Conservation (phyloP, 2,888 invertebrate genomes). For the Orthosia gracilis region DNA sequence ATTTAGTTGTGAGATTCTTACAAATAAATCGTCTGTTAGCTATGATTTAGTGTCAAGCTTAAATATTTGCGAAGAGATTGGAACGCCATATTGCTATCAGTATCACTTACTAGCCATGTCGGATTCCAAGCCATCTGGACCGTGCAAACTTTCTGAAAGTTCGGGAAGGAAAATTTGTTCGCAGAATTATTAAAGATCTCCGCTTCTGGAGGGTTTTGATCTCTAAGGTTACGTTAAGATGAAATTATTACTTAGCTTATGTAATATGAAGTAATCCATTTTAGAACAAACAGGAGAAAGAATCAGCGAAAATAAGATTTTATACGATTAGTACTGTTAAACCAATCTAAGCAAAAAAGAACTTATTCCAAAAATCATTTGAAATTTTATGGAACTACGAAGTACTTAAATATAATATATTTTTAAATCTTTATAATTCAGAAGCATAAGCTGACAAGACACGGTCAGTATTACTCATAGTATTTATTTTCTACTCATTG, state of each 20-base stretch:
- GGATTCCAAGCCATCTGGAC: constrained; percentile 72
- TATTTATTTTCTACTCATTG: constrained; percentile 25
- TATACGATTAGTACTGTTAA: neutral
- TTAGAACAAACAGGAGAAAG: neutral
- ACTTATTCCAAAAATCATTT: neutral
- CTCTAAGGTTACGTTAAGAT: constrained; percentile 1
- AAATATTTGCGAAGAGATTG: constrained; percentile 57
- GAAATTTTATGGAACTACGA: neutral
- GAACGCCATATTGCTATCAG: constrained; percentile 70
- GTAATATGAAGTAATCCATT: constrained; percentile 1
- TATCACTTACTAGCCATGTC: constrained; percentile 67
- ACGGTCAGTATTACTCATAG: constrained; percentile 18
- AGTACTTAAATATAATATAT: neutral
- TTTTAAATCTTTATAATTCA: constrained; percentile 1
- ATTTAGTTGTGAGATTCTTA: too few relatives aligned
- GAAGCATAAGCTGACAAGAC: constrained; percentile 2
- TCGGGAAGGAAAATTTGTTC: constrained; percentile 66
- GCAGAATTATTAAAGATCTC: constrained; percentile 62
- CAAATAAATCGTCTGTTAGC: too few relatives aligned
- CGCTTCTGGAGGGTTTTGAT: constrained; percentile 9
- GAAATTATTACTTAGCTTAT: neutral
- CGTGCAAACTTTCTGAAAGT: constrained; percentile 67
- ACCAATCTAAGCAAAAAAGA: neutral
- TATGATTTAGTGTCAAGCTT: constrained; percentile 41
- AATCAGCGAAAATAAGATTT: neutral